Evolutionary conservation across 64 coral and sea anemone genomes (phyloP), one percentile per base, ranked within the genome.

Genomic region (Montipora capricornis): DNA sequence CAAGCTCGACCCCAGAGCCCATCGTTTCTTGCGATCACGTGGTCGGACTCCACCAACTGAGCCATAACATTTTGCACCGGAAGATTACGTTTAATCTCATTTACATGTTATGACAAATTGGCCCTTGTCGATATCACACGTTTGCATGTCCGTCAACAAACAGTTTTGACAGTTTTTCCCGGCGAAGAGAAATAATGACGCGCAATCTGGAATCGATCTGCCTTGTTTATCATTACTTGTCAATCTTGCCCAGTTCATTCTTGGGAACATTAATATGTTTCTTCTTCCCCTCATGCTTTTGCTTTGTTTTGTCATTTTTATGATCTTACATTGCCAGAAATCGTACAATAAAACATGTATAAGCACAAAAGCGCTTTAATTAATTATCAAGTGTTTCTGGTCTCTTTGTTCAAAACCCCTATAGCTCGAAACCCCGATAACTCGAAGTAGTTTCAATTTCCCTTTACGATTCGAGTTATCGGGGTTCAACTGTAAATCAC

Each of bases 331-430:
- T 64, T 64, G 61, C 14, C 13, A 64, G 74, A 60, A 78, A 77
- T 66, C 87, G 4, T 78, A 59, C 87, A 89, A 61, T 77, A 76
- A 89, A 89, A 89, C 87, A 77, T 89, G 73, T 89, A 89, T 53
- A 78, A 89, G 74, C 74, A 78, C 78, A 89, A 77, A 89, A 89
- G 50, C 73, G 8, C 87, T 89, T 89, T 78, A 44, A 89, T 89
- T 73, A 89, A 89, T 89, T 62, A 77, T 89, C 87, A 89, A 89
- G 87, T 76, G 68, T 89, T 89, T 76, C 73, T 89, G 6, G 71
- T 89, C 87, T 88, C 26, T 88, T 88, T 53, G 45, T 89, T 78
- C 87, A 89, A 89, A 78, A 76, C 49, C 52, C 87, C 73, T 53
- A 88, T 24, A 68, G 55, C 62, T 73, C 26, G 87, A 88, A 88